These are phyloP conservation scores for Xestia rhomboidea DNA, from an alignment of 2,888 invertebrate species.

Conservation along the genomic window DNA sequence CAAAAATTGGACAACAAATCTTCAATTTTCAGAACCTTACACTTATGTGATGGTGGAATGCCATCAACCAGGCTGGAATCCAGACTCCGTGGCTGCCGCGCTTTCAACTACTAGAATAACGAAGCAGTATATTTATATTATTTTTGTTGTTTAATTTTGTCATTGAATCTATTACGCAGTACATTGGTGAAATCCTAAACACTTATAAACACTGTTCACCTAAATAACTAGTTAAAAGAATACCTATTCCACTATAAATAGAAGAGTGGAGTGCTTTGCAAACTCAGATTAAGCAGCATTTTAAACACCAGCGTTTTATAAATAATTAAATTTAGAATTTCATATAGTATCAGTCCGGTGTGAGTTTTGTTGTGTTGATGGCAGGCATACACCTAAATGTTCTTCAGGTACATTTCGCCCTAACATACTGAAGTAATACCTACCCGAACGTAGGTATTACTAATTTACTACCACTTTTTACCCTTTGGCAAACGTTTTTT, in stretches of 20 bases:
- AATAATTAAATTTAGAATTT: slow-evolving; percentile 26
- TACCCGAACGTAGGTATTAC: too few species aligned
- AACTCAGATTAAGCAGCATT: slow-evolving; percentile 42
- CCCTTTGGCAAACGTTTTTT: too few species aligned
- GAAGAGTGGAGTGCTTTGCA: slow-evolving; percentile 19
- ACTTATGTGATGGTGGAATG: too few species aligned
- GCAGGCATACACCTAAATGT: background rate
- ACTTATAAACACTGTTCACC: slow-evolving; percentile 5
- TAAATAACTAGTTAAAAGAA: slow-evolving; percentile 28
- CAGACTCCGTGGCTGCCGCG: background rate
- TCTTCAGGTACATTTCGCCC: too few species aligned
- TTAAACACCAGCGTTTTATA: slow-evolving; percentile 1
- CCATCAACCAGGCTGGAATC: background rate
- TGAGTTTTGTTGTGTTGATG: background rate
- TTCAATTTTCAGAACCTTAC: too few species aligned
- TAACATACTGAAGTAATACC: too few species aligned
- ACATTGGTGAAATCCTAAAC: background rate
- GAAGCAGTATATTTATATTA: background rate
- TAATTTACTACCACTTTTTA: too few species aligned
- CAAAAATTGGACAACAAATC: too few species aligned
- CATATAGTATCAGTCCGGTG: background rate
- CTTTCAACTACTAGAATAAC: background rate
- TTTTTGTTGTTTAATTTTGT: background rate
- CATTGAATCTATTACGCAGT: background rate
- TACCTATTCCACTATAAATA: background rate